phyloP scores from a whole-genome alignment of 92 coral and sea anemone species.

The Parazoanthus atlanticus region DNA sequence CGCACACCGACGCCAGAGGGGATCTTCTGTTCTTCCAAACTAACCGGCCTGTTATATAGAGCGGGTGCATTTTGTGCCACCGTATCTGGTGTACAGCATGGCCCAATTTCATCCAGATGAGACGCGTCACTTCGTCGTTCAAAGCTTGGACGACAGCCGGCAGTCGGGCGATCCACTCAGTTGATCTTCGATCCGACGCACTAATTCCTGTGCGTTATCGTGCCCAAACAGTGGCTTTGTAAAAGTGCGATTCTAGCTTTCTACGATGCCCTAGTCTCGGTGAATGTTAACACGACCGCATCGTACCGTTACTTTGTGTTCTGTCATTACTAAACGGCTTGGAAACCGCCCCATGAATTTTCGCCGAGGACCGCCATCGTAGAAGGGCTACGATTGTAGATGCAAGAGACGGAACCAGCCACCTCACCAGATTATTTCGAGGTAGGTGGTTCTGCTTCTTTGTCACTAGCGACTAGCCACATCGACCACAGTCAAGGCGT shows the following conservation, averaged over 20 bases:
- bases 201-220: background rate
- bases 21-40: background rate
- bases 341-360: too few species aligned
- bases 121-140: background rate
- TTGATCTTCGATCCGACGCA: background rate
- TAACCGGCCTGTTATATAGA: background rate
- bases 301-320: background rate
- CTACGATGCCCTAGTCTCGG: background rate
- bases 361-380: too few species aligned
- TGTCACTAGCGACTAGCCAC: too few species aligned
- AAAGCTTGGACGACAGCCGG: background rate
- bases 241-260: too few species aligned
- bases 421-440: too few species aligned
- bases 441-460: too few species aligned
- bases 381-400: too few species aligned
- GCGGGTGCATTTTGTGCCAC: background rate
- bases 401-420: too few species aligned
- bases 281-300: background rate
- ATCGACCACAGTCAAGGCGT: too few species aligned
- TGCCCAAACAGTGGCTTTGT: background rate
- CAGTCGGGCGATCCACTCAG: background rate
- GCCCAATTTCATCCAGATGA: background rate
- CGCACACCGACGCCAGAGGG: background rate
- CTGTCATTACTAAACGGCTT: too few species aligned
- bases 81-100: background rate